These are phyloP conservation scores for Ganaspis sp. DNA, from an alignment of 1,140 invertebrate species.

Conservation along the genomic window DNA sequence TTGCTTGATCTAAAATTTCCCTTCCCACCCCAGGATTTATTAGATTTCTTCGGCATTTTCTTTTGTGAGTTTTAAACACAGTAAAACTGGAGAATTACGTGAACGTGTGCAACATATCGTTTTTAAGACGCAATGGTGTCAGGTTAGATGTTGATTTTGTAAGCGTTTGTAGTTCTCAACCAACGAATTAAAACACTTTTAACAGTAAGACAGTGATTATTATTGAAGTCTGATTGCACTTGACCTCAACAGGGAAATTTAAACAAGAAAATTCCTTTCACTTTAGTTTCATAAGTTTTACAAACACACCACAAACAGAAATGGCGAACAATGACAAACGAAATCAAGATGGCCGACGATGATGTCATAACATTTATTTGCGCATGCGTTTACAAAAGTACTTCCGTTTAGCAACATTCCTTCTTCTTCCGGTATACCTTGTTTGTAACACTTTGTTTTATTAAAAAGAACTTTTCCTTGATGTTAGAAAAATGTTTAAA, in stretches of 20 bases:
- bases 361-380: too few relatives aligned
- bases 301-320: not conserved
- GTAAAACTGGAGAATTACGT: not conserved
- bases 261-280: not conserved
- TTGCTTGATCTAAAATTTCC: conserved; percentile 22
- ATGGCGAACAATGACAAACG: conserved; percentile 9
- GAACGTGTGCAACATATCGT: not conserved
- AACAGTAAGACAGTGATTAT: not conserved
- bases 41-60: conserved; percentile 55
- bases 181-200: not conserved
- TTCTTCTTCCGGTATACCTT: too few relatives aligned
- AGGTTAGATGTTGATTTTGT: not conserved
- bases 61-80: not conserved
- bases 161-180: not conserved
- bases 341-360: not conserved
- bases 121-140: not conserved
- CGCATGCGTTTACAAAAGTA: too few relatives aligned
- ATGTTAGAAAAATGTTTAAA: too few relatives aligned
- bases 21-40: conserved; percentile 48
- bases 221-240: not conserved
- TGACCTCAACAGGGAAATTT: not conserved
- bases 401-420: too few relatives aligned
- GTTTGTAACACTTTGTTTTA: too few relatives aligned
- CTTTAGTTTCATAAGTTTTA: not conserved
- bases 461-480: too few relatives aligned